Conservation (phyloP, 1,140 invertebrate species). For the Uloborus diversus region DNA sequence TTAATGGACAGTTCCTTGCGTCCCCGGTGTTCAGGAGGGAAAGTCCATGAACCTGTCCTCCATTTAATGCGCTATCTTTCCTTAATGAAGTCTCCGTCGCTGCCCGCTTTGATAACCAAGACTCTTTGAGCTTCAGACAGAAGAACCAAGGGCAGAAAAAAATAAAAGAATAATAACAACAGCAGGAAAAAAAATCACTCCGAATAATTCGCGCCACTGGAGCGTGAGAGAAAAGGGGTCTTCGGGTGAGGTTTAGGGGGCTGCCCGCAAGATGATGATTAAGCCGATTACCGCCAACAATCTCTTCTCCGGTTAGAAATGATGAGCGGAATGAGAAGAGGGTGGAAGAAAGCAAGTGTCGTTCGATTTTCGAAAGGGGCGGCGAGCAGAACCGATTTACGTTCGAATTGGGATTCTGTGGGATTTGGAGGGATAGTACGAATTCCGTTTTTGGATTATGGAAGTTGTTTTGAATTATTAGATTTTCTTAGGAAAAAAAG, state of each 20-base stretch:
- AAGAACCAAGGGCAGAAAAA: background rate
- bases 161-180: background rate
- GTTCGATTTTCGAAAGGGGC: background rate
- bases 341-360: background rate
- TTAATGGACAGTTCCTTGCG: no score
- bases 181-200: constrained; percentile 33
- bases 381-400: no score
- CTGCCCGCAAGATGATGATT: constrained; percentile 43
- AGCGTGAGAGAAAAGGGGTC: constrained; percentile 37
- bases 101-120: constrained; percentile 11
- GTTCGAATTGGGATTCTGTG: no score
- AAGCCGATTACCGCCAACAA: constrained; percentile 49
- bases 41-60: background rate
- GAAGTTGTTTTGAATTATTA: no score
- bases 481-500: no score
- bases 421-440: no score
- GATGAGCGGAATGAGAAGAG: background rate
- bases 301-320: constrained; percentile 8
- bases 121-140: background rate
- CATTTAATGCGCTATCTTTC: constrained; percentile 26
- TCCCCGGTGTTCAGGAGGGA: no score
- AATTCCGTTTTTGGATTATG: no score
- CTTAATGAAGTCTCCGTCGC: constrained; percentile 22
- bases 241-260: constrained; percentile 12
- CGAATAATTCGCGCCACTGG: constrained; percentile 50